These are phyloP conservation scores for Meloidogyne floridensis DNA, from an alignment of 1,140 invertebrate genomes.

Conservation along the genomic window DNA sequence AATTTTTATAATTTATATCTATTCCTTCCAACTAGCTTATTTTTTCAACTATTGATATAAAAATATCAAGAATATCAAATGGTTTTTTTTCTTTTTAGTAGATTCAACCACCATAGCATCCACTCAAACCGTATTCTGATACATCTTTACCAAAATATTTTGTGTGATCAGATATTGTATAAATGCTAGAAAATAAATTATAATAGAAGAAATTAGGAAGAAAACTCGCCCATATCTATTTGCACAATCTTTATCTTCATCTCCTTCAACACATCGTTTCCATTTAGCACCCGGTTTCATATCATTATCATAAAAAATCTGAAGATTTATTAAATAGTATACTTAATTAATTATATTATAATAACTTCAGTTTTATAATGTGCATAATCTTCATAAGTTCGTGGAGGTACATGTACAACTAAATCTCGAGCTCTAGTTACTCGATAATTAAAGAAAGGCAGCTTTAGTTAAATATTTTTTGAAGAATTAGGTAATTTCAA, in stretches of 20 bases:
- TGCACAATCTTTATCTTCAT: not conserved
- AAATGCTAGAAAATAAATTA: not conserved
- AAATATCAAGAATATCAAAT: no score
- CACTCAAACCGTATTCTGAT: not conserved
- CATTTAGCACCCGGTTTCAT: slow-evolving; percentile 8
- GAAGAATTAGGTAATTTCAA: not conserved
- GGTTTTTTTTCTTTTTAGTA: not conserved
- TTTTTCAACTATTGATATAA: no score
- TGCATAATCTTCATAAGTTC: slow-evolving; percentile 40
- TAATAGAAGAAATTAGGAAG: not conserved
- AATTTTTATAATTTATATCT: no score
- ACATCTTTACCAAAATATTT: slow-evolving; percentile 20
- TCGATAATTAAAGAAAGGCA: slow-evolving; percentile 34
- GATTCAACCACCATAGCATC: slow-evolving; percentile 17
- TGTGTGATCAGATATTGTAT: not conserved
- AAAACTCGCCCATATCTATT: not conserved
- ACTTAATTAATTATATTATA: not conserved
- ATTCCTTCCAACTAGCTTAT: no score
- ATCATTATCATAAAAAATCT: slow-evolving; percentile 12
- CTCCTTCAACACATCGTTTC: not conserved
- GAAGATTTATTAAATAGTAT: not conserved
- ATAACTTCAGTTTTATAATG: slow-evolving; percentile 48
- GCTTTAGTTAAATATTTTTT: not conserved
- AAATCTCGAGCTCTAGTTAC: slow-evolving; percentile 45
- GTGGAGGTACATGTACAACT: slow-evolving; percentile 49